Evolutionary conservation across 2,113 vertebrate genomes (phyloP), one percentile per base, ranked within the genome.

Genomic region (Anguilla rostrata): DNA sequence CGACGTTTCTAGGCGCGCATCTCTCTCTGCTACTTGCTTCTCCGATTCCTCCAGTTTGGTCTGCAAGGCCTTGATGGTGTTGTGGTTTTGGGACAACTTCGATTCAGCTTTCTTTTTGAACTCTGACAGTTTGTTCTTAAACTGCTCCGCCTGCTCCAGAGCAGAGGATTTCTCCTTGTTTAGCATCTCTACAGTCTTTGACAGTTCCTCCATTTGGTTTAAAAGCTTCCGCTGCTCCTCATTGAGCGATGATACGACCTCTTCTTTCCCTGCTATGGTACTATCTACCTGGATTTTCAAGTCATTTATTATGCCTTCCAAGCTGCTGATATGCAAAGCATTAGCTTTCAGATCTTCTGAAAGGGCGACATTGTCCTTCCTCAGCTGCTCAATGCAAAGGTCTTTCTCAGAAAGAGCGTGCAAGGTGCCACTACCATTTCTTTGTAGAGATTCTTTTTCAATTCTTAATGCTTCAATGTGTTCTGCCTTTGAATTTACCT

Each of bases 341-440:
- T 97, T 98, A 86, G 95, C 94, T 87, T 93, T 93, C 39, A 98
- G 91, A 49, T 94, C 95, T 84, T 96, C 94, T 85, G 92, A 97
- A 92, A 98, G 91, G 57, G 92, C 88, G 20, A 93, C 93, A 87
- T 96, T 96, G 80, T 97, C 96, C 89, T 97, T 96, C 86, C 89
- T 95, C 75, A 98, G 89, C 87, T 96, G 95, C 41, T 97, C 95
- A 81, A 97, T 97, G 84, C 93, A 96, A 82, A 93, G 93, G 89
- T 96, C 95, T 88, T 97, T 98, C 84, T 99, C 97, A 39, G 92
- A 94, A 60, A 96, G 91, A 49, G 92, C 94, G 91, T 96, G 95
- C 87, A 94, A 95, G 78, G 95, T 96, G 87, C 88, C 92, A 5
- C 94, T 94, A 71, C 91, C 94, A 87, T 97, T 95, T 87, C 92